Percentiles rank a stretch among this genome's conserved stretches.
These are phyloP conservation scores for Propithecus deckenii DNA, from an alignment of 2,797 vertebrate species.

Conservation along the genomic window DNA sequence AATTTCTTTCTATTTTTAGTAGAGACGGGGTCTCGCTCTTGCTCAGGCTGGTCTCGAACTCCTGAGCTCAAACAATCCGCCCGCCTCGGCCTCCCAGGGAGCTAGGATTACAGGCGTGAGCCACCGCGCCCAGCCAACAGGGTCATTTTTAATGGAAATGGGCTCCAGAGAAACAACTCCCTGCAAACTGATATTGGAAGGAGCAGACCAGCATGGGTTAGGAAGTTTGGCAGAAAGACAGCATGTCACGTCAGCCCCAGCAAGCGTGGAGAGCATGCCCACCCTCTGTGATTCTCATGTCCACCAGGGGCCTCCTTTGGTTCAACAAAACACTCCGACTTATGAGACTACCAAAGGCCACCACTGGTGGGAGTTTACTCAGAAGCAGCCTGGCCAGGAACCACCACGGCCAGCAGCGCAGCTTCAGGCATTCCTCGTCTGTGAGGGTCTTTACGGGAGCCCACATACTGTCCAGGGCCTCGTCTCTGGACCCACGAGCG, in stretches of 20 bases:
- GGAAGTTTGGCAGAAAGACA: slow-evolving; percentile 68
- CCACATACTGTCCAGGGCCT: not conserved
- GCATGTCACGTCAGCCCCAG: slow-evolving; percentile 47
- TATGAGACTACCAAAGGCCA: not conserved
- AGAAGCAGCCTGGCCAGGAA: not conserved
- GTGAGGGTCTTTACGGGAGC: not conserved
- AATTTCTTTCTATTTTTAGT: too few relatives aligned
- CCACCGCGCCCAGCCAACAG: too few relatives aligned
- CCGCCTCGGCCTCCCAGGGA: too few relatives aligned
- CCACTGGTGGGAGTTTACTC: not conserved
- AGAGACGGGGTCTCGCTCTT: too few relatives aligned
- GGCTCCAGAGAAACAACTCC: not conserved
- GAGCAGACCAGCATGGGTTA: slow-evolving; percentile 65
- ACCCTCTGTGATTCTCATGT: not conserved
- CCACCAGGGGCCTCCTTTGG: not conserved
- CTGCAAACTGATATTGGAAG: slow-evolving; percentile 54
- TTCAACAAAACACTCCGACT: not conserved
- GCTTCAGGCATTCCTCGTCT: not conserved
- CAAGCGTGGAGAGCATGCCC: not conserved
- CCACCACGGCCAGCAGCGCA: not conserved
- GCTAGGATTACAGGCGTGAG: too few relatives aligned
- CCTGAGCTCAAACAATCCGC: too few relatives aligned
- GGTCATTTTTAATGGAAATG: slow-evolving; percentile 45
- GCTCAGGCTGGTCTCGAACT: too few relatives aligned
- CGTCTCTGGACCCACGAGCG: not conserved